Base-by-base conservation (phyloP, 1,140 invertebrate genomes). In the Heliconius hewitsoni region DNA sequence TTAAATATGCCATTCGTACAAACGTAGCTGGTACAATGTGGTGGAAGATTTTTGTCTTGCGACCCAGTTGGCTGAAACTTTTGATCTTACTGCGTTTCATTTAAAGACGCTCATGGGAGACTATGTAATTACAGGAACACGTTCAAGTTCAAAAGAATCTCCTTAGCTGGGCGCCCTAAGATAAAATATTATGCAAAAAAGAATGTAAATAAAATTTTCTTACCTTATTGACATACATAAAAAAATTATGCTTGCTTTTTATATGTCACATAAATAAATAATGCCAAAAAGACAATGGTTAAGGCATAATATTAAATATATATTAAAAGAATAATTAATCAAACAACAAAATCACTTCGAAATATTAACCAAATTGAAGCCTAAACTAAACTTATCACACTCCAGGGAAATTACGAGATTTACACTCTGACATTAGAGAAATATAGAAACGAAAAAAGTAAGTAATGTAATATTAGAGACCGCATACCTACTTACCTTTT, bases 391-490 rank as follows among this genome's bases (percentile, higher is more conserved):
- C 27, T 9, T 37, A 77, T 71, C 18, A 77, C 66, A 4, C 77
- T 46, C 77, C 16, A 42, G 77, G 77, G 77, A 79, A 79, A 74
- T 79, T 73, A 75, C 34, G 34, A 60, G 55, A 74, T 79, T 74
- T 79, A 55, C 34, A 37, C 57, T 37, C 72, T 74, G 23, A 74
- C 52, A 39, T 73, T 73, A 73, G 73, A 50, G 73, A n/a, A 34
- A 66, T 34, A 39, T 66, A 60, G 74, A 66, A 39, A 66, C 8
- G 60, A 66, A 74, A 57, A 74, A 74, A 52, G 30, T 19, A 55
- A 30, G 50, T 30, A 74, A 74, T 52, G 23, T 74, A 74, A 52
- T 74, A 74, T 52, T 13, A 52, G 16, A 66, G 60, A 30, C 60
- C 27, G 60, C 60, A 27, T 30, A 66, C 60, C 4, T 66, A 66